Percentiles rank a stretch among this genome's conserved stretches.
These are phyloP conservation scores for Narcine bancroftii DNA, from an alignment of 2,113 vertebrate species.

Conservation along the genomic window DNA sequence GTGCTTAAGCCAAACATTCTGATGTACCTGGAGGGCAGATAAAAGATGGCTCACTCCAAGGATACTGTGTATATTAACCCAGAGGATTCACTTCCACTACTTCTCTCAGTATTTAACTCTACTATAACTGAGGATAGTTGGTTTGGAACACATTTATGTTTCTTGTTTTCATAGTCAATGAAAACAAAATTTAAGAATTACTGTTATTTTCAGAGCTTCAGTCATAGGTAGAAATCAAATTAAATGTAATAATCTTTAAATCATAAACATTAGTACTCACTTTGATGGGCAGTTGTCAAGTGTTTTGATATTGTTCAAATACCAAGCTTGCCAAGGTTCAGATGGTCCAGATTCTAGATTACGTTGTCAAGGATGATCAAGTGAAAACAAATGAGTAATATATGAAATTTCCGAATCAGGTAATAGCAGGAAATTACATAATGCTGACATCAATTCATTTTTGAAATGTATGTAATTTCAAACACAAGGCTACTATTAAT, in stretches of 20 bases:
- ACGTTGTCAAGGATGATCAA: background rate
- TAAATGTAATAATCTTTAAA: background rate
- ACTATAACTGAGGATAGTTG: no score
- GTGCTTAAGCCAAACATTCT: background rate
- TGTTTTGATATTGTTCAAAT: conserved; percentile 2
- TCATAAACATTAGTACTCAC: background rate
- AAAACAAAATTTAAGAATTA: background rate
- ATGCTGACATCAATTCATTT: background rate
- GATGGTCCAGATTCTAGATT: background rate
- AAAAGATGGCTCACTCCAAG: background rate
- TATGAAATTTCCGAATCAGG: background rate
- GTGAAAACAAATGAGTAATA: background rate
- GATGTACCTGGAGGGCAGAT: conserved; percentile 22
- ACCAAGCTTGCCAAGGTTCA: background rate
- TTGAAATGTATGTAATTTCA: background rate
- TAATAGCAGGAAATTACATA: background rate
- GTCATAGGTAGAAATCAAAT: background rate
- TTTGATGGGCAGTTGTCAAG: background rate
- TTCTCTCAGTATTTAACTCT: background rate
- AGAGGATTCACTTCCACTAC: background rate
- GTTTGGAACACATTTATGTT: background rate
- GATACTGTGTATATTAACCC: background rate
- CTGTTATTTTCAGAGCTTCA: background rate
- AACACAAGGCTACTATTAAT: background rate
- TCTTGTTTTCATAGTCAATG: no score